Percentiles rank a stretch among this genome's conserved stretches.
These are phyloP conservation scores for Willowsia nigromaculata DNA, from an alignment of 2,888 invertebrate species.

Conservation along the genomic window DNA sequence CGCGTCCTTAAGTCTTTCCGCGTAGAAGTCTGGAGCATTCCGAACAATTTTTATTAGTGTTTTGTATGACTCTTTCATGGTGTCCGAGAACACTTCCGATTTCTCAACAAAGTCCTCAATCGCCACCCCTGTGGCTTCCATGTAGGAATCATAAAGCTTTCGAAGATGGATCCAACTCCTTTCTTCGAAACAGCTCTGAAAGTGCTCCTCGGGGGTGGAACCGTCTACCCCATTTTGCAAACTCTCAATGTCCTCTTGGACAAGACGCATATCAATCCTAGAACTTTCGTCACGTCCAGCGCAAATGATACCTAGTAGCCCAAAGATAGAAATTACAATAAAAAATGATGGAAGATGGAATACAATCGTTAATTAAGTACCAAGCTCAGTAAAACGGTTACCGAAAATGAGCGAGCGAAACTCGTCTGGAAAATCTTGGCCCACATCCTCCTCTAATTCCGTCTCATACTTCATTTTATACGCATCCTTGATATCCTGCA, in stretches of 20 bases:
- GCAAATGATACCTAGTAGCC: conserved; percentile 78
- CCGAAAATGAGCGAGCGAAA: conserved; percentile 81
- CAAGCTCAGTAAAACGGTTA: too few species aligned
- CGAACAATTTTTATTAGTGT: conserved; percentile 80
- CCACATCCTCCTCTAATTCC: conserved; percentile 80
- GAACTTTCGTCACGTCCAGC: conserved; percentile 81
- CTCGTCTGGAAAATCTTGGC: conserved; percentile 82
- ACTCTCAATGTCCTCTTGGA: conserved; percentile 80
- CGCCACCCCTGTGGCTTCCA: conserved; percentile 79
- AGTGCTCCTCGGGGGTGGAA: conserved; percentile 80
- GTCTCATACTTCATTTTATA: conserved; percentile 79
- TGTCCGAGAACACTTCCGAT: conserved; percentile 80
- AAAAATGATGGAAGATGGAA: too few species aligned
- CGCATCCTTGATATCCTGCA: conserved; percentile 79
- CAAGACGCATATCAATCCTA: conserved; percentile 81
- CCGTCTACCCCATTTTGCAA: neutral
- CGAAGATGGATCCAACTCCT: conserved; percentile 81
- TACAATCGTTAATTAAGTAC: too few species aligned
- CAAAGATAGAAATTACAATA: too few species aligned
- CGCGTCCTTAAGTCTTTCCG: conserved; percentile 80
- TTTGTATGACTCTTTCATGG: conserved; percentile 79
- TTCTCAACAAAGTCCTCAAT: conserved; percentile 79
- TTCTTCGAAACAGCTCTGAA: conserved; percentile 80
- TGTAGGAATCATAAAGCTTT: conserved; percentile 80
- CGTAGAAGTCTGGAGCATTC: conserved; percentile 80